Evolutionary conservation across 2,113 vertebrate species (phyloP).

Genomic region (Pachycephala philippinensis): DNA sequence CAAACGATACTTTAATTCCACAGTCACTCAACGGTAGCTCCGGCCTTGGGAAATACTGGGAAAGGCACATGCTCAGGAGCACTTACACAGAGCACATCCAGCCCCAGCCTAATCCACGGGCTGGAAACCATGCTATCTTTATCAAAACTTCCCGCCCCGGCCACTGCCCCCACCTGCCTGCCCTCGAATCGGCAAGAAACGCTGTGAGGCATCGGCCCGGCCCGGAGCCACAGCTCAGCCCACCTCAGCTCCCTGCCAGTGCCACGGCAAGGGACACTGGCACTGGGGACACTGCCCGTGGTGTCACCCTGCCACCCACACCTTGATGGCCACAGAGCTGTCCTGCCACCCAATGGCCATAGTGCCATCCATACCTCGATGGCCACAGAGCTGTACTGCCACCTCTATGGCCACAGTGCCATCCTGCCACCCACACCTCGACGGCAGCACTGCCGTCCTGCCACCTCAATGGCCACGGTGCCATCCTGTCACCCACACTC

Average conservation of each 20-base stretch:
- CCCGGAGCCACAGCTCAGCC: not conserved
- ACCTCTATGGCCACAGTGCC: not conserved
- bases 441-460: too few species aligned
- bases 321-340: too few species aligned
- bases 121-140: not conserved
- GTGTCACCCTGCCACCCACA: not conserved
- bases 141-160: not conserved
- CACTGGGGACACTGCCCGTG: not conserved
- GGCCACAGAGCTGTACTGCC: not conserved
- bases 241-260: not conserved
- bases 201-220: rapidly evolving
- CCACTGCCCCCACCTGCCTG: not conserved
- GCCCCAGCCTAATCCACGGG: not conserved
- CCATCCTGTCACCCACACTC: too few species aligned
- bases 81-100: not conserved
- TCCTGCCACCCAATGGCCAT: too few species aligned
- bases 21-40: slow-evolving; percentile 29
- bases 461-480: too few species aligned
- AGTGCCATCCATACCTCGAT: too few species aligned
- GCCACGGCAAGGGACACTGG: not conserved
- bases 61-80: not conserved
- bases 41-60: slow-evolving; percentile 12
- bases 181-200: not conserved
- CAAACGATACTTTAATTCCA: slow-evolving; percentile 46
- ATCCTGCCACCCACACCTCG: not conserved